phyloP scores from a whole-genome alignment of 2,113 vertebrate genomes.

The Himantopus leucocephalus region DNA sequence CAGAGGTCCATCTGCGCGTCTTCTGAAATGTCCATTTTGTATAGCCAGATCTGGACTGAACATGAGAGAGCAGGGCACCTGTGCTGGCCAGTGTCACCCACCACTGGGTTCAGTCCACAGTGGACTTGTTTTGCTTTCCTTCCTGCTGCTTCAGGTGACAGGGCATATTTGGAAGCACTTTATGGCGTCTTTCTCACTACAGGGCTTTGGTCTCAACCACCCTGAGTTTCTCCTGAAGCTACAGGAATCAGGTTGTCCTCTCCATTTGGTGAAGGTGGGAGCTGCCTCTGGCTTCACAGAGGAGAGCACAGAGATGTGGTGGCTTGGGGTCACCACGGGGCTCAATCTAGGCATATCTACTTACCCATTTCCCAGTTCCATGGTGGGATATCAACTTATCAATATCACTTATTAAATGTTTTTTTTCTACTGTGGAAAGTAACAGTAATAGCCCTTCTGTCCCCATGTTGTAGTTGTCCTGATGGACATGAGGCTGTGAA shows the following conservation, averaged over 20 bases:
- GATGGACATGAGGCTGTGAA: not conserved
- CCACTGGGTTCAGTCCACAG: not conserved
- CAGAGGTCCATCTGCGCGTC: rapidly evolving
- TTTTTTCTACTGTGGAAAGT: not conserved
- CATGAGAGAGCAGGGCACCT: not conserved
- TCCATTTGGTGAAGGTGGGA: not conserved
- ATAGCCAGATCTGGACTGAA: not conserved
- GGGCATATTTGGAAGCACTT: too few relatives aligned
- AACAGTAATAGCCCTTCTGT: not conserved
- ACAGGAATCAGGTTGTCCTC: not conserved
- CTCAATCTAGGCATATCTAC: not conserved
- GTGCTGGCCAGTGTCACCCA: not conserved
- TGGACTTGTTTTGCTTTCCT: not conserved
- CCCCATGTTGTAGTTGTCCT: not conserved
- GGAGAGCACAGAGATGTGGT: not conserved
- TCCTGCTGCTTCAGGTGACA: not conserved
- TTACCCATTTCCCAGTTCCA: not conserved
- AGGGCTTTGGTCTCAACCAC: not conserved
- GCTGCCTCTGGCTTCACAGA: not conserved
- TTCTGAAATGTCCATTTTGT: not conserved
- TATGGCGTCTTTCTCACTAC: not conserved
- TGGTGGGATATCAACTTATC: not conserved
- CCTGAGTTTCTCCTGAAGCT: not conserved
- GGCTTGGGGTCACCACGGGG: not conserved
- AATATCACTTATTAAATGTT: not conserved